Base-by-base conservation (phyloP, 2,888 invertebrate genomes). In the Aleiodes alternator region DNA sequence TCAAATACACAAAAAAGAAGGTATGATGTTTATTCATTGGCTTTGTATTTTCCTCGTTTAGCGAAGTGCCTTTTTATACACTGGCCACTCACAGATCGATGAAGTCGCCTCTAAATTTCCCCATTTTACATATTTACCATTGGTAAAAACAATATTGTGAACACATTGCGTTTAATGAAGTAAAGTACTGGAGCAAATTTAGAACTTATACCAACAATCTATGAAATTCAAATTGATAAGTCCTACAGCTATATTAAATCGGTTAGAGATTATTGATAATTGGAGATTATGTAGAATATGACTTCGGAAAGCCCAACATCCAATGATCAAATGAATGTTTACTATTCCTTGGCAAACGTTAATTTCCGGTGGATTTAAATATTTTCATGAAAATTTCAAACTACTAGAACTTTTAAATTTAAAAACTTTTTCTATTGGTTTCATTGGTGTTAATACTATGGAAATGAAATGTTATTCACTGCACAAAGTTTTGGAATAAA, bases 21-120 rank as follows among this genome's bases (percentile, higher is more conserved):
- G 61, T n/a, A 16, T 8, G 38, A 61, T 43, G 61, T 23, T 38
- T 43, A 61, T 61, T 61, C 14, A 61, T 16, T 61, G 43, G 38
- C 61, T 61, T 61, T 3, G 38, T 4, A 38, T 38, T 38, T 38
- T 38, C 38, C 61, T 57, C 31, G 57, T 29, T 31, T 31, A 12
- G n/a, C 23, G 14, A 38, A 38, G 23, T 56, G 16, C 43, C 61
- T 43, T 38, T 16, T n/a, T n/a, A n/a, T 43, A 61, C 43, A 38
- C 57, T n/a, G 38, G 43, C 61, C 61, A 16, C 61, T 38, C 43
- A 16, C 43, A 61, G 43, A 61, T 61, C 61, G 43, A 61, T 61
- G 61, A 61, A 43, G 43, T 61, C 23, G 23, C 23, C 61, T 61
- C 38, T 61, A 61, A 38, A 38, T 23, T 34, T 16, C 61, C 61